A percentile compares a stretch with the other conserved stretches of the same genome.
phyloP scores from a whole-genome alignment of 2,888 invertebrate genomes.

The Fragum whitleyi region DNA sequence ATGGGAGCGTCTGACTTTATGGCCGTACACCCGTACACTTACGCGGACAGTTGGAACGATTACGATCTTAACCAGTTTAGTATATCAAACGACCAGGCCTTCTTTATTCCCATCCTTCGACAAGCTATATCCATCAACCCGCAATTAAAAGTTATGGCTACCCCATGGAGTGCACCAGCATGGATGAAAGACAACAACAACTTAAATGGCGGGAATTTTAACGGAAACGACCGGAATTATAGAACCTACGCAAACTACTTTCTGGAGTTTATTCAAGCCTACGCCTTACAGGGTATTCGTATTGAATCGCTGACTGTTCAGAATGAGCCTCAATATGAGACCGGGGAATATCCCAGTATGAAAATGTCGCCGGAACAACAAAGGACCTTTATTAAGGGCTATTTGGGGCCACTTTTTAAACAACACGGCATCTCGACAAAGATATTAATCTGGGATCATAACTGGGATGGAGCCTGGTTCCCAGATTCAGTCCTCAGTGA shows the following conservation, averaged over 20 bases:
- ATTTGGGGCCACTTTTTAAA: slow-evolving; percentile 64
- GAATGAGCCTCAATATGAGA: slow-evolving; percentile 62
- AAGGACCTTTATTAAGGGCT: slow-evolving; percentile 58
- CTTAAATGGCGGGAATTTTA: slow-evolving; percentile 63
- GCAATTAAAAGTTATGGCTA: slow-evolving; percentile 54
- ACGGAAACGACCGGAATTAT: slow-evolving; percentile 41
- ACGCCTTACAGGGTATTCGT: slow-evolving; percentile 58
- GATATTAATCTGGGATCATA: slow-evolving; percentile 67
- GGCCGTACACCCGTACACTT: slow-evolving; percentile 64
- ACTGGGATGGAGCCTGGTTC: slow-evolving; percentile 63
- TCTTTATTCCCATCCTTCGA: slow-evolving; percentile 65
- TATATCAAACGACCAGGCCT: slow-evolving; percentile 62
- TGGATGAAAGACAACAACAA: slow-evolving; percentile 66
- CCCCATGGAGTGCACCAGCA: slow-evolving; percentile 68
- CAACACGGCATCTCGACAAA: slow-evolving; percentile 64
- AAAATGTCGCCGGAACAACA: slow-evolving; percentile 60
- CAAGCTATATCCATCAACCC: slow-evolving; percentile 64
- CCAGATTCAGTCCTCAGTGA: slow-evolving; percentile 63
- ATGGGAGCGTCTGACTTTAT: slow-evolving; percentile 68
- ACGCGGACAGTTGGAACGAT: slow-evolving; percentile 56
- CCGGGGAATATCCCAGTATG: slow-evolving; percentile 63
- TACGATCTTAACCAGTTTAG: slow-evolving; percentile 64
- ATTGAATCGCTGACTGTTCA: slow-evolving; percentile 63
- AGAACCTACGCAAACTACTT: slow-evolving; percentile 64
- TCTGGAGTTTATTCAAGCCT: slow-evolving; percentile 66